Conservation (phyloP, 2,113 vertebrate species). For the Pholis gunnellus region DNA sequence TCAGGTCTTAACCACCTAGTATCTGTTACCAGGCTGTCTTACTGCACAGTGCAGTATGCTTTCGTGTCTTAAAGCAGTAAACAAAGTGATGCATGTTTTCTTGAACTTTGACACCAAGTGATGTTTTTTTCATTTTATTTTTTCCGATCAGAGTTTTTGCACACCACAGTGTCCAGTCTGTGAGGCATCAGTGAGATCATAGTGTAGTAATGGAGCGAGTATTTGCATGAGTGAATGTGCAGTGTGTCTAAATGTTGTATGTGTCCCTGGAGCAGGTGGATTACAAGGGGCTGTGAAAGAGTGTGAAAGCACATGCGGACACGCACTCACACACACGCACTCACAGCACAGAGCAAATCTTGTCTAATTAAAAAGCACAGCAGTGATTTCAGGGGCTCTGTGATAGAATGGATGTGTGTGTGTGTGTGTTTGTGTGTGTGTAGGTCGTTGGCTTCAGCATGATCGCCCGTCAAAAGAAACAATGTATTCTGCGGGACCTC, state of each 20-base stretch:
- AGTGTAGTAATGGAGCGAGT: constrained; percentile 25
- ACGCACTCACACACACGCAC: constrained; percentile 38
- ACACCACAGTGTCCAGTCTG: constrained; percentile 32
- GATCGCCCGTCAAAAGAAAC: constrained; percentile 87
- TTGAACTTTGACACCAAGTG: constrained; percentile 45
- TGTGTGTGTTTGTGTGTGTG: constrained; percentile 36
- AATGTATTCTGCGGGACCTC: constrained; percentile 94
- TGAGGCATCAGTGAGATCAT: constrained; percentile 46
- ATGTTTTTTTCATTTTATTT: constrained; percentile 12
- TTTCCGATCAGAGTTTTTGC: neutral
- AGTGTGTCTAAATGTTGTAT: constrained; percentile 29
- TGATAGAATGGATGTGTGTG: constrained; percentile 33
- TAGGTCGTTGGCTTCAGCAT: constrained; percentile 70
- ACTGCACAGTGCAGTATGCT: neutral
- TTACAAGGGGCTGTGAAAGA: constrained; percentile 59
- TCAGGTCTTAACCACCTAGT: neutral
- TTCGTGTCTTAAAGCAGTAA: neutral
- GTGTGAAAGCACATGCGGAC: constrained; percentile 45
- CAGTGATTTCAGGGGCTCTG: constrained; percentile 65
- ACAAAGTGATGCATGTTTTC: constrained; percentile 1
- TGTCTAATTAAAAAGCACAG: constrained; percentile 80
- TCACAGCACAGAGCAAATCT: constrained; percentile 53
- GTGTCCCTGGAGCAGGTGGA: constrained; percentile 61
- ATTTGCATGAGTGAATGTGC: constrained; percentile 50
- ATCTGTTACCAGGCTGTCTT: neutral